These are phyloP conservation scores for Callospermophilus lateralis DNA, from an alignment of 2,113 vertebrate genomes.

Conservation along the genomic window DNA sequence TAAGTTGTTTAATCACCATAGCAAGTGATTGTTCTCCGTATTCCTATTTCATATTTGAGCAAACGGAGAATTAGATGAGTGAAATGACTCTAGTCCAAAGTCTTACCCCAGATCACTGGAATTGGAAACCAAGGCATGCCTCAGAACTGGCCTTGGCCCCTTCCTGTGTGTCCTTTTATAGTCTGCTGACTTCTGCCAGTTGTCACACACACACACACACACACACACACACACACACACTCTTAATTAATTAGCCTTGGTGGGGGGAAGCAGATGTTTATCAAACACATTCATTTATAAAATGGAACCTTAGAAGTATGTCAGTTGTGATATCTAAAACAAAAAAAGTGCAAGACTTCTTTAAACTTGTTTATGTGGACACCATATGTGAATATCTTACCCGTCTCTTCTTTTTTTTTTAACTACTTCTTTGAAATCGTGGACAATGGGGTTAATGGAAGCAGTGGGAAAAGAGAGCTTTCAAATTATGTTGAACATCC, in stretches of 20 bases:
- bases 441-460: neutral
- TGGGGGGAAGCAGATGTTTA: neutral
- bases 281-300: constrained; percentile 25
- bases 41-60: neutral
- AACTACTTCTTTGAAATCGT: constrained; percentile 49
- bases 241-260: neutral
- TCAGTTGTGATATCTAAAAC: neutral
- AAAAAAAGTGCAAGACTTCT: neutral
- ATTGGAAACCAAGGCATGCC: neutral
- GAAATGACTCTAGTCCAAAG: neutral
- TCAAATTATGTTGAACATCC: neutral
- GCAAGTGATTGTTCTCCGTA: neutral
- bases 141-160: neutral
- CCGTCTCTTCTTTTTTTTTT: neutral
- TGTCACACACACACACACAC: neutral
- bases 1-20: neutral
- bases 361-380: neutral
- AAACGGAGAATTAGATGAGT: neutral
- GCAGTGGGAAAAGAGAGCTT: neutral
- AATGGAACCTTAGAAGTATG: neutral
- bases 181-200: neutral
- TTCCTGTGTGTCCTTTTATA: neutral
- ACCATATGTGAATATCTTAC: neutral
- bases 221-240: neutral
- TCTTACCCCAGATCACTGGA: neutral